Percentiles rank a stretch among this genome's conserved stretches.
phyloP scores from a whole-genome alignment of 2,113 vertebrate genomes.

The Trichechus manatus region DNA sequence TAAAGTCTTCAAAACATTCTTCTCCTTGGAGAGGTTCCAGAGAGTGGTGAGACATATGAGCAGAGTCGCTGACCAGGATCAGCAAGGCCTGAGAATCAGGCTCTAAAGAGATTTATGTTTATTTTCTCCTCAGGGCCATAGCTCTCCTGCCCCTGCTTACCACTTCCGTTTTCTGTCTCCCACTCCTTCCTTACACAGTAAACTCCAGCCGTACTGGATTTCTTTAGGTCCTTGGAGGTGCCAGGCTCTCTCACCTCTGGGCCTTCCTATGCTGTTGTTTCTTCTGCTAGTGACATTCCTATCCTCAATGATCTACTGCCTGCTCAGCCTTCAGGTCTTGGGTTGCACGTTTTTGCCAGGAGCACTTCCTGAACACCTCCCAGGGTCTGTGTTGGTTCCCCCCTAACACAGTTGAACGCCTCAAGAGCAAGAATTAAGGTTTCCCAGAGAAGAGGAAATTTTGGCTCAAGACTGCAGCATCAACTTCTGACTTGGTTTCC shows the following conservation, averaged over 20 bases:
- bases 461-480: neutral
- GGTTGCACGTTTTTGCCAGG: neutral
- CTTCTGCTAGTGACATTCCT: neutral
- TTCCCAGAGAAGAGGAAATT: neutral
- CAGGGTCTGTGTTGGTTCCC: neutral
- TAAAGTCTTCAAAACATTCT: neutral
- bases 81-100: neutral
- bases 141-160: neutral
- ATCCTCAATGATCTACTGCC: neutral
- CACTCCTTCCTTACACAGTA: neutral
- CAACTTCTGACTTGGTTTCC: neutral
- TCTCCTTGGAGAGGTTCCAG: neutral
- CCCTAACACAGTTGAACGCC: neutral
- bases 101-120: too few species aligned
- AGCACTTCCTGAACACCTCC: neutral
- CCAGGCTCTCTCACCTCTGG: neutral
- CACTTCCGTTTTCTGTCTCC: fast-evolving
- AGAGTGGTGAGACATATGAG: neutral
- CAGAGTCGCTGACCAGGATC: neutral
- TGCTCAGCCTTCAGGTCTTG: neutral
- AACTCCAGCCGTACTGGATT: neutral
- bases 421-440: neutral
- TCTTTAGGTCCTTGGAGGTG: neutral
- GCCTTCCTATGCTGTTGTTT: neutral
- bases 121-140: too few species aligned